Base-by-base conservation (phyloP, 2,797 vertebrate species). In the Sternotherus odoratus region DNA sequence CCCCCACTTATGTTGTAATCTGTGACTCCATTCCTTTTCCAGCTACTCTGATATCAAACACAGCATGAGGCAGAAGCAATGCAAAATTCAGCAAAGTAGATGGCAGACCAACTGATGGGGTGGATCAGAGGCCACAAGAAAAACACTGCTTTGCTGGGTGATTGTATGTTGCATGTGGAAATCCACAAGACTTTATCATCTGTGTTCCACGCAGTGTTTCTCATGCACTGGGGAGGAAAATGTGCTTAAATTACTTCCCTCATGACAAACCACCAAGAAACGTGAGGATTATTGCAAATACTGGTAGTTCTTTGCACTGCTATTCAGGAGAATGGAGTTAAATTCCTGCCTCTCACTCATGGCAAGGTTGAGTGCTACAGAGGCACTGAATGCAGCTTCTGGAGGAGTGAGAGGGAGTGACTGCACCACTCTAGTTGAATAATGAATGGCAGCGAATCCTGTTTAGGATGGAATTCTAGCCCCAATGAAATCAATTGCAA, bases 1-100 rank as follows among this genome's bases (percentile, higher is more conserved):
- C 21, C 46, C 23, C 33, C 48, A 17, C 19, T 28, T 33, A 60
- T 46, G 80, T 43, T 89, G 54, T n/a, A 87, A 9, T 89, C 9
- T 93, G 75, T 83, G n/a, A 15, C 94, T 94, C 79, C 46, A 26
- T 92, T 95, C 89, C 88, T 95, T 93, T 95, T 51, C 53, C 13
- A n/a, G 33, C 28, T 93, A 36, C 75, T 95, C 46, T 78, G 49
- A 72, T 63, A 92, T 26, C 92, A 93, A 92, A 91, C 87, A 79
- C 49, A 85, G 49, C 49, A 30, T 0, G 2, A 88, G 83, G 49
- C 8, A 77, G 49, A 94, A 90, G 46, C 5, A 9, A 30, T 57
- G 78, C 7, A 48, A 77, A 95, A 81, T 33, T 6, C 12, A 16
- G 66, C 50, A 86, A 89, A 92, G 85, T 82, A 94, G 81, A 91